Evolutionary conservation across 2,113 vertebrate genomes (phyloP).

Genomic region (Rhinolophus ferrumequinum): DNA sequence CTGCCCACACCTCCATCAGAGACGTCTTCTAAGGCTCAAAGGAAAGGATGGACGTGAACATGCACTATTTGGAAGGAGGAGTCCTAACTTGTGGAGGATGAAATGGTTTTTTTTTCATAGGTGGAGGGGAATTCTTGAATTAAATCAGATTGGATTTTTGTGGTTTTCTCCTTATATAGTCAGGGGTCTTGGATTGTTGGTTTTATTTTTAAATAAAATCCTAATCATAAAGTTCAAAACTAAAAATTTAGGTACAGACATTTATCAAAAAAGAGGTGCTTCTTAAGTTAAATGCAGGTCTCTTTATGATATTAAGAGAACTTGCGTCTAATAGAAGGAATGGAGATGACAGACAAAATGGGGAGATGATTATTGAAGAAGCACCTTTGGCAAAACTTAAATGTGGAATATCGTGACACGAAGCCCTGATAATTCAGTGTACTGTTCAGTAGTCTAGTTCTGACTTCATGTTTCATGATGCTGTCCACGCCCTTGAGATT

Average conservation of each 20-base stretch:
- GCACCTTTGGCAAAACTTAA: background rate
- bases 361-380: background rate
- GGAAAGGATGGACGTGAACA: background rate
- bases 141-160: background rate
- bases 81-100: background rate
- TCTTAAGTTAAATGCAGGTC: background rate
- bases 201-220: conserved; percentile 10
- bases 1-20: background rate
- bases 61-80: background rate
- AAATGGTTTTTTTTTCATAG: background rate
- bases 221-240: background rate
- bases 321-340: background rate
- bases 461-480: background rate
- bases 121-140: background rate
- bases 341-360: background rate
- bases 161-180: background rate
- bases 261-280: background rate
- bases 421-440: background rate
- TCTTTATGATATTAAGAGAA: background rate
- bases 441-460: background rate
- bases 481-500: background rate
- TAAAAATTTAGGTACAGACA: background rate
- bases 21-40: background rate
- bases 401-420: background rate
- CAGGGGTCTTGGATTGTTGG: background rate